Evolutionary conservation across 2,797 vertebrate species (phyloP).

Genomic region (Molothrus aeneus): DNA sequence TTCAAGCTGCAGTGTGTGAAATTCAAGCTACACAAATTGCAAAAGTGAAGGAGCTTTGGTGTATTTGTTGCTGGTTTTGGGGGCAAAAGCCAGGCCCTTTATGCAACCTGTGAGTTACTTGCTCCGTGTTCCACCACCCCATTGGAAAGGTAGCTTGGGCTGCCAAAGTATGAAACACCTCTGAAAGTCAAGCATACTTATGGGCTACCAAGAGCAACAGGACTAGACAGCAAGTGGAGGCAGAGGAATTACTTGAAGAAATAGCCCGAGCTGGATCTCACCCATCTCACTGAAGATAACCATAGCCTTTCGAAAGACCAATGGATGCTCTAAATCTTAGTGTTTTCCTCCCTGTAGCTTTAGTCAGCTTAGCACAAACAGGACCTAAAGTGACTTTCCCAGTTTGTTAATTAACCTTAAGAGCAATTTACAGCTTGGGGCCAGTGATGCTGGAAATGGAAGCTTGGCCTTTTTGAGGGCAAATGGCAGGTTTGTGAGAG

Average conservation of each 20-base stretch:
- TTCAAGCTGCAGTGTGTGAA: neutral
- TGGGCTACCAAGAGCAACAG: neutral
- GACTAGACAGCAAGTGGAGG: neutral
- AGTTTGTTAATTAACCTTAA: neutral
- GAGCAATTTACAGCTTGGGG: neutral
- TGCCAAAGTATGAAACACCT: neutral
- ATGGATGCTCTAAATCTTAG: neutral
- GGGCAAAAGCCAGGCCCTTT: neutral
- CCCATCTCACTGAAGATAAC: neutral
- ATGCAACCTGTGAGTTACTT: neutral
- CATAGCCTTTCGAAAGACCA: neutral
- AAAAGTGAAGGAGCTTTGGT: neutral
- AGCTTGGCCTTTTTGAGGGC: neutral
- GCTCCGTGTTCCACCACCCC: accelerated
- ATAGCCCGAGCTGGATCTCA: neutral
- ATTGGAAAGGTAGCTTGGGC: neutral
- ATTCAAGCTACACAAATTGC: neutral
- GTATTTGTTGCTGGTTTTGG: neutral
- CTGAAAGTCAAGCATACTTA: neutral
- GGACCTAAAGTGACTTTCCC: neutral
- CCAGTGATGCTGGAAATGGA: neutral
- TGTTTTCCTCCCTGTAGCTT: neutral
- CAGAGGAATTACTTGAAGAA: neutral
- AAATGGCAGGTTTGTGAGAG: neutral
- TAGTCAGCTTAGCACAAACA: neutral